Evolutionary conservation across 2,113 vertebrate species (phyloP).

Genomic region (Urocynchramus pylzowi): DNA sequence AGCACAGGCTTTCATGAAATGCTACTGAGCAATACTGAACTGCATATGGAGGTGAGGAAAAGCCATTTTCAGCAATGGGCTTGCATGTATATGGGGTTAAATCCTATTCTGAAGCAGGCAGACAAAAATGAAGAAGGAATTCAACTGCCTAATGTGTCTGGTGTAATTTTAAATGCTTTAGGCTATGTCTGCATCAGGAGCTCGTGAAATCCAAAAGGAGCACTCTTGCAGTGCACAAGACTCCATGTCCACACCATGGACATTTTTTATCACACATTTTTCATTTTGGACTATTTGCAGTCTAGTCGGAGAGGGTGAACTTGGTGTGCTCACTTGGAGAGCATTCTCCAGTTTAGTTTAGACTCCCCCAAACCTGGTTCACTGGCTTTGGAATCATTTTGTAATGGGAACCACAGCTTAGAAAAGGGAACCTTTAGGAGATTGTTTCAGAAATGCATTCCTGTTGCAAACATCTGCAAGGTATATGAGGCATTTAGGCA

Average conservation of each 20-base stretch:
- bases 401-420: neutral
- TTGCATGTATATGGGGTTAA: neutral
- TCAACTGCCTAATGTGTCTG: neutral
- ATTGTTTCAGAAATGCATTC: neutral
- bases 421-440: neutral
- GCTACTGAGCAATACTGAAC: neutral
- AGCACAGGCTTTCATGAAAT: neutral
- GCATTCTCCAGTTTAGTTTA: neutral
- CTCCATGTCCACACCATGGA: accelerated
- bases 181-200: neutral
- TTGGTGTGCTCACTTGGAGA: accelerated
- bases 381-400: neutral
- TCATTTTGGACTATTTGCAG: neutral
- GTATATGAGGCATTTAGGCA: neutral
- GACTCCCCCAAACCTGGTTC: accelerated
- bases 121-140: neutral
- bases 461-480: neutral
- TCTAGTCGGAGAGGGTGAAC: neutral
- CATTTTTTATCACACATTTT: neutral
- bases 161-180: neutral
- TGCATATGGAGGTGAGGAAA: neutral
- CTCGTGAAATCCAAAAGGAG: neutral
- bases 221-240: neutral
- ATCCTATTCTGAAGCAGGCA: neutral
- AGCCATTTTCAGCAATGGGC: neutral